Evolutionary conservation across 2,888 invertebrate species (phyloP), one percentile per base, ranked within the genome.

Genomic region (Orchesellides sinensis): DNA sequence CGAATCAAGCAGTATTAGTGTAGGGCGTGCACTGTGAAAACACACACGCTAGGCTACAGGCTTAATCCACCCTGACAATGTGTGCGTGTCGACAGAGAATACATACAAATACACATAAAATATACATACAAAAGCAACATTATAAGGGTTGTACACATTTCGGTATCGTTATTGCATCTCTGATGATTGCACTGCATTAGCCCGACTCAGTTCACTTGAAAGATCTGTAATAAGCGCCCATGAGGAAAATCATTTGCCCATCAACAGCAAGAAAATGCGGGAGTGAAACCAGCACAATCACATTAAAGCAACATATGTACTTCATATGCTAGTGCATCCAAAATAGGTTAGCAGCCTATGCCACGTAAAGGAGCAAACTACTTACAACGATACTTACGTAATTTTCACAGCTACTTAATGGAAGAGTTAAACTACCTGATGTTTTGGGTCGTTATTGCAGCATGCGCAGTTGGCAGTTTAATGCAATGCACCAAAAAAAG

Each of bases 51-150:
- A 52, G 23, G 23, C 32, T n/a, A 21, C n/a, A 25, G 23, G 25
- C 32, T 59, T 59, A 59, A 59, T 59, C 59, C 32, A 59, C 59
- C 59, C 59, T 32, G 59, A n/a, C 14, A 29, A 25, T 59, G 59
- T 32, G 59, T 32, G 32, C 59, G 59, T 59, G 59, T 32, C 17
- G 25, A 59, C 29, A 59, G 32, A 12, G 56, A 25, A 25, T 12
- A 56, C n/a, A 56, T 8, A 56, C 23, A 54, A 6, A 8, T 14
- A 23, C 8, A 54, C 23, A 54, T 32, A 32, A 32, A 32, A 10
- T 32, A 19, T 54, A 14, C 23, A 56, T 14, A 56, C 23, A 56
- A 56, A 8, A 2, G 3, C 27, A 4, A 27, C 59, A 5, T 27
- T n/a, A 59, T 32, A 59, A n/a, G 4, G n/a, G 27, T 23, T 49